A percentile compares a stretch with the other conserved stretches of the same genome.
These are phyloP conservation scores for Adrianichthys oophorus DNA, from an alignment of 2,797 vertebrate genomes.

Conservation along the genomic window DNA sequence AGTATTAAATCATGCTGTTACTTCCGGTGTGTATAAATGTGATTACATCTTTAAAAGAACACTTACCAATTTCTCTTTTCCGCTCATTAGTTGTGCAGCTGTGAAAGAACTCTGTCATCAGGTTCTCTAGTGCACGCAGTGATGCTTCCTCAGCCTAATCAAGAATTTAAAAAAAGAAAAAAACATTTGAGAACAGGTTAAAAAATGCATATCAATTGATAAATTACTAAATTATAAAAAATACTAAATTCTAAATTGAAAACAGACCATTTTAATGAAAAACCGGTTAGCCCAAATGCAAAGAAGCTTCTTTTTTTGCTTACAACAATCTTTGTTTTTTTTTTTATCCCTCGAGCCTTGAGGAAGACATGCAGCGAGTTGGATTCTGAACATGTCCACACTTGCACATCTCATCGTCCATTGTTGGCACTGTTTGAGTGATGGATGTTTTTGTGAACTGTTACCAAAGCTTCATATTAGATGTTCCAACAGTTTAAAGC, in stretches of 20 bases:
- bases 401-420: not conserved
- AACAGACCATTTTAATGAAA: not conserved
- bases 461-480: not conserved
- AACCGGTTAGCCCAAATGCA: not conserved
- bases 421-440: not conserved
- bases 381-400: conserved; percentile 3
- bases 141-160: conserved; percentile 91
- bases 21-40: not conserved
- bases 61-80: conserved; percentile 95
- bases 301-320: not conserved
- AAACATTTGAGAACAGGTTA: not conserved
- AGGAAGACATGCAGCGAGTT: not conserved
- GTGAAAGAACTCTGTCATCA: conserved; percentile 99
- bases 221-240: too few species aligned
- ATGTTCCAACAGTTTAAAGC: not conserved
- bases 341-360: not conserved
- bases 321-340: not conserved
- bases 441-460: not conserved
- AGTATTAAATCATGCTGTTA: not conserved
- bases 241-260: not conserved
- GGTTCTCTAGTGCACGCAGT: conserved; percentile 89
- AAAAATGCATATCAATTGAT: not conserved
- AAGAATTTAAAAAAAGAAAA: conserved; percentile 13
- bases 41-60: not conserved
- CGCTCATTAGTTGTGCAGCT: conserved; percentile 95